Evolutionary conservation across 2,888 invertebrate genomes (phyloP), one percentile per base, ranked within the genome.

Genomic region (Eupithecia exiguata): DNA sequence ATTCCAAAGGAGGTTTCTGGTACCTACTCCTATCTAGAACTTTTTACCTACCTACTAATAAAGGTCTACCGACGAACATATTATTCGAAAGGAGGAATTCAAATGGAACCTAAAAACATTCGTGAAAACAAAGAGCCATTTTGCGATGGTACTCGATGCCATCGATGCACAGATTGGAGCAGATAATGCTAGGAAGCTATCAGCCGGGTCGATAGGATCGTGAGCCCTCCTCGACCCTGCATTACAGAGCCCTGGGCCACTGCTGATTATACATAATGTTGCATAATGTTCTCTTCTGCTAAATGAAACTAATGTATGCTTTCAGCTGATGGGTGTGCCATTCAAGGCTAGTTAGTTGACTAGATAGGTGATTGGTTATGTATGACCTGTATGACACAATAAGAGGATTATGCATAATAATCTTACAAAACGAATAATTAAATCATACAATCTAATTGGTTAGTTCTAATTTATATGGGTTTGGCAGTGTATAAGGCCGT

Each of bases 131-230:
- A 76, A 76, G 69, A 67, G 43, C 68, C 62, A 67, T 40, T 36
- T 73, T 70, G 36, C 30, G 68, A 65, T 36, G 12, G 38, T 66
- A 67, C 72, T 67, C 40, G 40, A 63, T 69, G 65, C 36, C 36
- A 35, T 71, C 69, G 71, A 73, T 69, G 71, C 43, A 68, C 30
- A 75, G 71, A 74, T 77, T 74, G 70, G 63, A 69, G 25, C 66
- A 81, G 81, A 81, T 86, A 87, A 87, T 86, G 83, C 83, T 82
- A 85, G 84, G 84, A 84, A 86, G 84, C 85, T 84, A 86, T 89
- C 84, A 80, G 74, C 68, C 74, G 76, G 83, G 83, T 86, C 86
- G 86, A 86, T 84, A 83, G 83, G 81, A 84, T 89, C 89, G 91
- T 90, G 91, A 83, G 83, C 84, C 79, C 83, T 75, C 84, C 86